Evolutionary conservation across 2,113 vertebrate species (phyloP), one percentile per base, ranked within the genome.

Genomic region (Spheniscus mendiculus): DNA sequence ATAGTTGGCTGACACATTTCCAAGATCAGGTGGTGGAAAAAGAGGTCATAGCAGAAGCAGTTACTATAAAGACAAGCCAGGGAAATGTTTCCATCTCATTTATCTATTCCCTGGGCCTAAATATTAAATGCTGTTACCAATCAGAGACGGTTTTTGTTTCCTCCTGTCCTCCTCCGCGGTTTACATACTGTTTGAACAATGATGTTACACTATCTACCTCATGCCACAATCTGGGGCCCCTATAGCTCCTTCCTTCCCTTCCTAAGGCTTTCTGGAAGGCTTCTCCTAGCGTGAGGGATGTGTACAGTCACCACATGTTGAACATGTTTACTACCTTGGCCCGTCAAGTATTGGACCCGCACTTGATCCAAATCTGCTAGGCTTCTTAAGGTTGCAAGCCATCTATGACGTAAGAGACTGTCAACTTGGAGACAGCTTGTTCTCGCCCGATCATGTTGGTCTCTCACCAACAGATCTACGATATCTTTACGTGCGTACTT

Each of bases 1-100:
- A 62, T 8, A 56, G 55, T 4, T 63, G 65, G 59, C 67, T 84
- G 78, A 83, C 63, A 83, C n/a, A 47, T 67, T 72, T 78, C 82
- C 71, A 90, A 32, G 81, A 91, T 63, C 82, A 91, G 66, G 70
- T 76, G 91, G 49, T 80, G 85, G 91, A 93, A 78, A 86, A 95
- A 81, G 70, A 58, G 30, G 21, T 20, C 49, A 44, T 0, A 92
- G 47, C 71, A 62, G 47, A 50, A 77, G 61, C 53, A 80, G 30
- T 38, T 50, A 77, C 29, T 82, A 49, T 50, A 85, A 87, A 71
- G 78, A 74, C n/a, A 66, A 93, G 63, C 20, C 34, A 94, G 50
- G 66, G 79, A 90, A 95, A 62, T 59, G 47, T 61, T 95, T 61
- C 69, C 53, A 65, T 66, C 53, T 80, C 82, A 62, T 94, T 95